Conservation (phyloP, 2,797 vertebrate species). For the Lagocephalus sceleratus region DNA sequence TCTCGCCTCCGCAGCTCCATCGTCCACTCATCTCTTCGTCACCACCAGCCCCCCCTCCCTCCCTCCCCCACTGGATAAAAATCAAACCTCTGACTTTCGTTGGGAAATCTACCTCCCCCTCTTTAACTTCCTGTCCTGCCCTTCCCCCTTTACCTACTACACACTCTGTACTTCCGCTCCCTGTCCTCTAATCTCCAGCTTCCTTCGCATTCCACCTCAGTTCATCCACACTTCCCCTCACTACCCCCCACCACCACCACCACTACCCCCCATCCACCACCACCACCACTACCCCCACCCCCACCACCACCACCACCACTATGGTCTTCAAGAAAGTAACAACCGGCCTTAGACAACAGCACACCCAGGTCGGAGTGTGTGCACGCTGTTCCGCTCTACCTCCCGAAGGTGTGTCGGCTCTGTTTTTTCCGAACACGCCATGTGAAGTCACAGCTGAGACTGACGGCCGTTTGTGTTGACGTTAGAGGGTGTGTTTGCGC, state of each 20-base stretch:
- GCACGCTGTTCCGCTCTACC: neutral
- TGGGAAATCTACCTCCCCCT: slow-evolving; percentile 12
- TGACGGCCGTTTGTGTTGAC: neutral
- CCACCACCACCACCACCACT: no score
- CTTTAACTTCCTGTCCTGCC: slow-evolving; percentile 11
- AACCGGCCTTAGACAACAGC: no score
- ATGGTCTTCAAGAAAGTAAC: no score
- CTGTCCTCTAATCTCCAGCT: slow-evolving; percentile 39
- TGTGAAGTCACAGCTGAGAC: slow-evolving; percentile 20
- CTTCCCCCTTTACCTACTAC: slow-evolving; percentile 23
- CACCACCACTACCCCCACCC: no score
- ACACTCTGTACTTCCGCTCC: slow-evolving; percentile 30
- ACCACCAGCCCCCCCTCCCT: no score
- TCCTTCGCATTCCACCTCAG: neutral
- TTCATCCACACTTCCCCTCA: neutral
- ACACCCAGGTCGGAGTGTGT: no score
- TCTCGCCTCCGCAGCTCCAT: neutral
- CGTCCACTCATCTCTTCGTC: slow-evolving; percentile 3
- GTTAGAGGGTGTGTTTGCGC: slow-evolving; percentile 42
- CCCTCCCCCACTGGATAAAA: neutral
- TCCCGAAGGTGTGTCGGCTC: slow-evolving; percentile 18
- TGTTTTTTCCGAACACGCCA: slow-evolving; percentile 7
- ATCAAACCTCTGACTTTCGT: neutral
- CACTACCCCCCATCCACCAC: no score
- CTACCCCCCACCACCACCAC: neutral